Evolutionary conservation across 2,888 invertebrate species (phyloP).

Genomic region (Drosophila multiciliata): DNA sequence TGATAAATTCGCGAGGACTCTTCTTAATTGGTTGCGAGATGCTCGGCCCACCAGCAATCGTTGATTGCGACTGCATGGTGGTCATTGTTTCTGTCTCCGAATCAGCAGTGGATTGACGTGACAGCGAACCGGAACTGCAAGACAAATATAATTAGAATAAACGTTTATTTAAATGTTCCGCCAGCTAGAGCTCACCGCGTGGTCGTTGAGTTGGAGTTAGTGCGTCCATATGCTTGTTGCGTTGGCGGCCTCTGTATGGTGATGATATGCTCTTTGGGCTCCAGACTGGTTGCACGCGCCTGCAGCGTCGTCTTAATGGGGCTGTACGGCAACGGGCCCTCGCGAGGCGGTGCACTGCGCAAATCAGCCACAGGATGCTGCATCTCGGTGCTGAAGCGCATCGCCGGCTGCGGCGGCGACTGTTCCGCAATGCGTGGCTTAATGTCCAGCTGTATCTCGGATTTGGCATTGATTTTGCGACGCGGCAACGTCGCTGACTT

Average conservation of each 20-base stretch:
- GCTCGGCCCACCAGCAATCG: constrained; percentile 82
- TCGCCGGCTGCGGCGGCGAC: constrained; percentile 68
- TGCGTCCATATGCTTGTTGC: constrained; percentile 82
- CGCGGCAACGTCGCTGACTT: constrained; percentile 89
- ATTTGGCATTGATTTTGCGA: constrained; percentile 88
- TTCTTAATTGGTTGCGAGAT: constrained; percentile 91
- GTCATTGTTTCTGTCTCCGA: constrained; percentile 89
- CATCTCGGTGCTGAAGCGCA: constrained; percentile 88
- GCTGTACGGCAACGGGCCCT: constrained; percentile 83
- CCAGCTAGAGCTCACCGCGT: constrained; percentile 70
- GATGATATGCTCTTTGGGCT: constrained; percentile 89
- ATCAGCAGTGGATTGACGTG: constrained; percentile 88
- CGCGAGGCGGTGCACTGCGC: constrained; percentile 84
- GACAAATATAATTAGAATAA: constrained; percentile 4
- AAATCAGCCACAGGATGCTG: constrained; percentile 86
- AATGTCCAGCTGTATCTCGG: constrained; percentile 88
- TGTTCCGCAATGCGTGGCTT: constrained; percentile 84
- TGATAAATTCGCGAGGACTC: constrained; percentile 95
- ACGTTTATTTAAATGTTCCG: neutral
- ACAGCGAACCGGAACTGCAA: constrained; percentile 82
- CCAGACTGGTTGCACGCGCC: constrained; percentile 87
- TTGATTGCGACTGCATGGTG: constrained; percentile 87
- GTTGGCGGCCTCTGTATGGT: constrained; percentile 87
- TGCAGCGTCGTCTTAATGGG: constrained; percentile 81
- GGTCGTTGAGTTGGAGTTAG: constrained; percentile 81